Percentiles rank a stretch among this genome's conserved stretches.
Conservation (phyloP, 2,113 vertebrate species). For the Gambusia affinis region DNA sequence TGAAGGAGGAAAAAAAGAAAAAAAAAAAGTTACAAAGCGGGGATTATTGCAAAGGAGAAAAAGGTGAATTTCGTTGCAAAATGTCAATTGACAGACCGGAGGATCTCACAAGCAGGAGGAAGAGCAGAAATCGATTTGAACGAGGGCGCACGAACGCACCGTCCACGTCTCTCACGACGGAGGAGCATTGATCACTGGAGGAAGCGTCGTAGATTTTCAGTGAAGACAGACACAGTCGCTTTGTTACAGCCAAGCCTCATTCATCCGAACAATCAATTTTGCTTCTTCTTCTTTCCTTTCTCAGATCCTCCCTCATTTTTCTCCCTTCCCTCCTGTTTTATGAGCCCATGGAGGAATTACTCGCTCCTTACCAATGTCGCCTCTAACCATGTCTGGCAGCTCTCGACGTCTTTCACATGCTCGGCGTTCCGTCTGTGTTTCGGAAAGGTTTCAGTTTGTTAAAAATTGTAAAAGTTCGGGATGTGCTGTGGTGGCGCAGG, state of each 20-base stretch:
- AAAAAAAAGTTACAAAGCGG: neutral
- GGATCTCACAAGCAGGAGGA: neutral
- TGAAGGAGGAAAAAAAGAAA: conserved; percentile 22
- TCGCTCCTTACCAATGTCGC: conserved; percentile 51
- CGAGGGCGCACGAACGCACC: conserved; percentile 7
- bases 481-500: too few relatives aligned
- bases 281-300: conserved; percentile 21
- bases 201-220: conserved; percentile 13
- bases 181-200: conserved; percentile 36
- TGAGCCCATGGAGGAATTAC: conserved; percentile 55
- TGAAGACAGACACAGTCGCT: conserved; percentile 27
- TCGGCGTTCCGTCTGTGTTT: neutral
- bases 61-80: conserved; percentile 10
- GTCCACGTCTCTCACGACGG: conserved; percentile 23
- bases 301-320: conserved; percentile 40
- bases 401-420: neutral
- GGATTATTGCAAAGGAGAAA: conserved; percentile 18
- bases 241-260: conserved; percentile 34
- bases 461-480: conserved; percentile 9
- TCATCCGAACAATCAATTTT: conserved; percentile 52
- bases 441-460: conserved; percentile 13
- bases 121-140: conserved; percentile 34
- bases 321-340: conserved; percentile 33
- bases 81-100: conserved; percentile 12
- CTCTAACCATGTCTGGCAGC: conserved; percentile 61